These are phyloP conservation scores for Lithobates pipiens DNA, from an alignment of 2,797 vertebrate species.

Conservation along the genomic window DNA sequence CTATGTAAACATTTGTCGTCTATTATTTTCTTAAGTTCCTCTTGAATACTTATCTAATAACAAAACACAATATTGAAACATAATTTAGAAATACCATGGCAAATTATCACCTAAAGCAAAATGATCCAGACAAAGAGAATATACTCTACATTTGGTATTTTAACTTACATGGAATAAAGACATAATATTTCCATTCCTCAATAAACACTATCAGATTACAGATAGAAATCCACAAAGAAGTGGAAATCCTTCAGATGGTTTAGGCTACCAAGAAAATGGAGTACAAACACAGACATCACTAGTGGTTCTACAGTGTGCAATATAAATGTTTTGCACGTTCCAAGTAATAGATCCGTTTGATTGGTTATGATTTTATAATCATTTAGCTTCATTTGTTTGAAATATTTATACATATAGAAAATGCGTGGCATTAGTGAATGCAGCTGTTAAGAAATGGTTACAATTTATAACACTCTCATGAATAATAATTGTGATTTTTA, in stretches of 20 bases:
- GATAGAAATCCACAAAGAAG: conserved; percentile 31
- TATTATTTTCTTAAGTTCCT: conserved; percentile 71
- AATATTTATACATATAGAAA: background rate
- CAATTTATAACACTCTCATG: background rate
- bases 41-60: conserved; percentile 75
- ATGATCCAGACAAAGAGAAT: conserved; percentile 65
- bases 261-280: conserved; percentile 55
- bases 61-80: conserved; percentile 66
- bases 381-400: background rate
- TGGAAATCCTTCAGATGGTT: conserved; percentile 63
- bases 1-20: conserved; percentile 77
- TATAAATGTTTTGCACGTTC: background rate
- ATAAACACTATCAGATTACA: conserved; percentile 65
- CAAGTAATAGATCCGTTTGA: background rate
- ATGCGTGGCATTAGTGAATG: background rate
- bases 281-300: conserved; percentile 16
- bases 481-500: background rate
- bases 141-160: conserved; percentile 63
- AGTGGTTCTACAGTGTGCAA: background rate
- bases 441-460: background rate
- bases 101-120: conserved; percentile 77
- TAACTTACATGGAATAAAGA: conserved; percentile 62
- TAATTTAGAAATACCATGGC: conserved; percentile 76
- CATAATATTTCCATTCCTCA: conserved; percentile 66
- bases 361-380: background rate